Conservation (phyloP, 2,797 vertebrate genomes). For the Bovichtus diacanthus region DNA sequence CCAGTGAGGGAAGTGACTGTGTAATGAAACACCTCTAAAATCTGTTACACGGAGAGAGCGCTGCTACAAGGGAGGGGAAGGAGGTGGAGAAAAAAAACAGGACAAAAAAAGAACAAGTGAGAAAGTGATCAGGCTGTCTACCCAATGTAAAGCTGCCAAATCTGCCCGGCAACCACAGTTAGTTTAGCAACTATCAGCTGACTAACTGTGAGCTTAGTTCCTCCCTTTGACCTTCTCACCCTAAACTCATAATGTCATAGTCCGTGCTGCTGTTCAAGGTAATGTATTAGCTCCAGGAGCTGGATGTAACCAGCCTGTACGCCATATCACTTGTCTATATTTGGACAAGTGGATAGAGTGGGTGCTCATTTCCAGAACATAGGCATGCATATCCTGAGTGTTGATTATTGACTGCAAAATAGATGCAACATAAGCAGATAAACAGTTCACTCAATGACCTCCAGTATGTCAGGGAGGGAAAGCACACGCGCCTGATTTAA, state of each 20-base stretch:
- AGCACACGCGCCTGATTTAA: neutral
- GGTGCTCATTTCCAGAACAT: conserved; percentile 26
- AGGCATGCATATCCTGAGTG: conserved; percentile 26
- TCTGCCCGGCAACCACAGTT: conserved; percentile 76
- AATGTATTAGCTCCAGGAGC: conserved; percentile 17
- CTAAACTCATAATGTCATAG: conserved; percentile 26
- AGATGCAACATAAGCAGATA: conserved; percentile 38
- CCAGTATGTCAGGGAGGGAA: conserved; percentile 13
- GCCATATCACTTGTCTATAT: conserved; percentile 1
- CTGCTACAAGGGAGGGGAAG: conserved; percentile 20
- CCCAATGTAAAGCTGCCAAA: conserved; percentile 42
- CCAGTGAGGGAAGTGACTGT: conserved; percentile 42
- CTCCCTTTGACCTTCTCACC: conserved; percentile 57
- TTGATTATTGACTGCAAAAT: conserved; percentile 31
- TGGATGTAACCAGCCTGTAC: neutral
- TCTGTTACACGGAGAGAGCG: conserved; percentile 54
- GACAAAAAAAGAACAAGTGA: conserved; percentile 60
- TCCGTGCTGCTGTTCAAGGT: neutral
- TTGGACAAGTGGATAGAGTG: conserved; percentile 3
- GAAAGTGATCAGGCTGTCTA: conserved; percentile 53
- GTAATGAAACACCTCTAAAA: conserved; percentile 75
- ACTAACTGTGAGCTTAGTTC: conserved; percentile 51
- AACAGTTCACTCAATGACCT: conserved; percentile 20
- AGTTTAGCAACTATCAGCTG: conserved; percentile 49
- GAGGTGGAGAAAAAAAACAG: conserved; percentile 39